Evolutionary conservation across 2,113 vertebrate genomes (phyloP).

Genomic region (Onychostoma macrolepis): DNA sequence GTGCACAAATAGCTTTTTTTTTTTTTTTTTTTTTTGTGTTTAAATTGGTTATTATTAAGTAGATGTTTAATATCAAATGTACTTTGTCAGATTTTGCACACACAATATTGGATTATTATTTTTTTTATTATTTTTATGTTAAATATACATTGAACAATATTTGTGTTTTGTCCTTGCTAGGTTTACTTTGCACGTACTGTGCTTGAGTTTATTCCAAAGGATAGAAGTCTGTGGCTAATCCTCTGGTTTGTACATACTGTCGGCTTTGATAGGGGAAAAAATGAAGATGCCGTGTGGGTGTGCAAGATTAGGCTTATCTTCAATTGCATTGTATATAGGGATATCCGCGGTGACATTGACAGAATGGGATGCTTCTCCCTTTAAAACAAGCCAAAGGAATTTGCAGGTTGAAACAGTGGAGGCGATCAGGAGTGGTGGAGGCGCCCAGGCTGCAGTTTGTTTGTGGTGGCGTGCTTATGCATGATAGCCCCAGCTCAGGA

Average conservation of each 20-base stretch:
- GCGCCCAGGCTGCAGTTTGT: conserved; percentile 30
- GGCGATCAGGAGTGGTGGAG: conserved; percentile 9
- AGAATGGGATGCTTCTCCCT: conserved; percentile 47
- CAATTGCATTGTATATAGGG: conserved; percentile 61
- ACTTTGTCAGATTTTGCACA: neutral
- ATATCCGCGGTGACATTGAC: conserved; percentile 59
- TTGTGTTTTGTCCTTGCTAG: conserved; percentile 44
- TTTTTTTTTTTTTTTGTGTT: too few species aligned
- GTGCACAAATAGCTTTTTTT: neutral
- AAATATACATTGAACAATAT: conserved; percentile 4
- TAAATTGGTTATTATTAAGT: neutral
- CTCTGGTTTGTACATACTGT: conserved; percentile 43
- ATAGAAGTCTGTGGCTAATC: conserved; percentile 55
- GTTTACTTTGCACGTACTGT: conserved; percentile 33
- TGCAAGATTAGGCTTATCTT: conserved; percentile 61
- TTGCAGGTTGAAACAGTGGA: conserved; percentile 29
- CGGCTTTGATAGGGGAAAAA: conserved; percentile 45
- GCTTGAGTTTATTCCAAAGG: conserved; percentile 46
- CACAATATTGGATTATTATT: neutral
- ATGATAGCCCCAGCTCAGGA: conserved; percentile 39
- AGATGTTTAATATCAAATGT: neutral
- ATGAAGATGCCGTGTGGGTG: conserved; percentile 54
- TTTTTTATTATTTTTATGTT: neutral
- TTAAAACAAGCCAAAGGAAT: conserved; percentile 42
- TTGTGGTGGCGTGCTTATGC: conserved; percentile 42